Conservation (phyloP, 2,113 vertebrate species). For the Salvelinus alpinus region DNA sequence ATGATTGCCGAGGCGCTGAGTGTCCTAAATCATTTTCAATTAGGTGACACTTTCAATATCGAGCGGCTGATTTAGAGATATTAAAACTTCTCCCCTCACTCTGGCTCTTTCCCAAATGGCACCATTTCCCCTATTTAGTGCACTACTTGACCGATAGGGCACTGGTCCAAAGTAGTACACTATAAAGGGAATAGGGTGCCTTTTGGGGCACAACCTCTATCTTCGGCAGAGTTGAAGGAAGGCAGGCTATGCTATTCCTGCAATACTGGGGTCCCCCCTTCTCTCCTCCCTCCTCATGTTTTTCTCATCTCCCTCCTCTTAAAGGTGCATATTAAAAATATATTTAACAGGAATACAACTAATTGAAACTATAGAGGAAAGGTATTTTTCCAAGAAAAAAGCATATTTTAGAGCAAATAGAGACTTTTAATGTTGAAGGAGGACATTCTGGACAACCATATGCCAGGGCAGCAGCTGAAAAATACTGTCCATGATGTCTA, state of each 20-base stretch:
- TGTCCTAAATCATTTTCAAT: constrained; percentile 81
- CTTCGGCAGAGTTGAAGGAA: constrained; percentile 67
- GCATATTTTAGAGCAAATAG: too few species aligned
- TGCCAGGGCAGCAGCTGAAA: too few species aligned
- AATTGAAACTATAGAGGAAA: too few species aligned
- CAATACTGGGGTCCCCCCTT: constrained; percentile 49
- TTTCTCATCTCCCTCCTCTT: constrained; percentile 57
- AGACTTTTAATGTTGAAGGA: too few species aligned
- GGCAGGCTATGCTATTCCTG: constrained; percentile 50
- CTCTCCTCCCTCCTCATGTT: constrained; percentile 15
- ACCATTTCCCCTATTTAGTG: too few species aligned
- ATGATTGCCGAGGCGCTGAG: constrained; percentile 66
- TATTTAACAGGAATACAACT: constrained; percentile 22
- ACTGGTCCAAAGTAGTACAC: too few species aligned
- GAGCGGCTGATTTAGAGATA: constrained; percentile 79
- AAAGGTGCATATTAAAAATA: constrained; percentile 58
- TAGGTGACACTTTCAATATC: constrained; percentile 83
- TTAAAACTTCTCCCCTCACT: constrained; percentile 69
- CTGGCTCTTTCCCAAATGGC: too few species aligned
- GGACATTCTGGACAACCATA: too few species aligned
- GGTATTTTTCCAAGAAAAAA: too few species aligned
- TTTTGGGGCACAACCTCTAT: constrained; percentile 9
- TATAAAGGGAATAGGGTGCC: too few species aligned
- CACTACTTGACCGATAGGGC: too few species aligned
- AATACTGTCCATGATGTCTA: too few species aligned